A percentile compares a stretch with the other conserved stretches of the same genome.
Conservation (phyloP, 2,113 vertebrate species). For the Nannobrachium achirus region DNA sequence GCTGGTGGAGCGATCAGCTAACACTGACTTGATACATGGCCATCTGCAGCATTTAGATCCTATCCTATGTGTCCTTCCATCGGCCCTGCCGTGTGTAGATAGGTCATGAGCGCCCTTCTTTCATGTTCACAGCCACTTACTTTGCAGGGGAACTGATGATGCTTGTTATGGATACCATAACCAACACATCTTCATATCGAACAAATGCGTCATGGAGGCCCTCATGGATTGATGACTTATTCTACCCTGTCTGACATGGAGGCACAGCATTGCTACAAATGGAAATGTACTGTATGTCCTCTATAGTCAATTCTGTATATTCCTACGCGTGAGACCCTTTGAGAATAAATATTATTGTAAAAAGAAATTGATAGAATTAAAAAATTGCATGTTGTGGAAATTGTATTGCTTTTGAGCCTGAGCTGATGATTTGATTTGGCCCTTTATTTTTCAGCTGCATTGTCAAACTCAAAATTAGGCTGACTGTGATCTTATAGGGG, state of each 20-base stretch:
- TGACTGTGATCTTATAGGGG: constrained; percentile 21
- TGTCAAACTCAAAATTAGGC: constrained; percentile 17
- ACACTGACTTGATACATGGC: background rate
- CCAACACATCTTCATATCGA: background rate
- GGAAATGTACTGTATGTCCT: no score
- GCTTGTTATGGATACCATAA: background rate
- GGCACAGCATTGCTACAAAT: no score
- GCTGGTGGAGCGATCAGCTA: background rate
- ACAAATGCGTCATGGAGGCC: no score
- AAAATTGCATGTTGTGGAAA: background rate
- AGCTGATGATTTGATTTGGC: constrained; percentile 33
- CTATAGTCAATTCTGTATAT: no score
- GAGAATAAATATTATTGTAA: background rate
- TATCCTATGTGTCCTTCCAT: background rate
- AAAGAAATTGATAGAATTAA: constrained; percentile 2
- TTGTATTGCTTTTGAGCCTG: constrained; percentile 7
- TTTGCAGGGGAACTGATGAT: no score
- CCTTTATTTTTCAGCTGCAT: background rate
- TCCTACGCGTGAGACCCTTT: background rate
- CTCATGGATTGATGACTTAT: no score
- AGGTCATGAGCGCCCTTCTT: no score
- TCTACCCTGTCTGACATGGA: no score
- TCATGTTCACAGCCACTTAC: no score
- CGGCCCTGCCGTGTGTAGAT: background rate
- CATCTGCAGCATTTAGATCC: background rate